Conservation (phyloP, 2,888 invertebrate genomes). For the Coenonympha glycerion region DNA sequence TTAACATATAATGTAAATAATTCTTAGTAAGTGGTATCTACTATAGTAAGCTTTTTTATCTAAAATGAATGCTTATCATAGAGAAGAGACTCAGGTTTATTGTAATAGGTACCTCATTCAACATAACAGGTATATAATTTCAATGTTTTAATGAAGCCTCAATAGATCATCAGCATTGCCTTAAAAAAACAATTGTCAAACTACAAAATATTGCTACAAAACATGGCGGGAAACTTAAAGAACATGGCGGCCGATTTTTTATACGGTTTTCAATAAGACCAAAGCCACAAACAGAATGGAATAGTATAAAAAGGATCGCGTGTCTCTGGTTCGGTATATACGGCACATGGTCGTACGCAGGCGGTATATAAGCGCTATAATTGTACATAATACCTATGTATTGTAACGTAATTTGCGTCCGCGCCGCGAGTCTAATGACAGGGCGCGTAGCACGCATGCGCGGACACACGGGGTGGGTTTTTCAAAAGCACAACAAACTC, state of each 20-base stretch:
- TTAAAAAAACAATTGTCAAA: too few relatives aligned
- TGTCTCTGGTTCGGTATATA: slow-evolving; percentile 35
- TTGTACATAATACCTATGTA: slow-evolving; percentile 68
- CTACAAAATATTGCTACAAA: too few relatives aligned
- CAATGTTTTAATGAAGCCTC: too few relatives aligned
- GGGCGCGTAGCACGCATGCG: slow-evolving; percentile 68
- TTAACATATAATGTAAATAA: too few relatives aligned
- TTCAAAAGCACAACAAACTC: too few relatives aligned
- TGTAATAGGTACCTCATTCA: too few relatives aligned
- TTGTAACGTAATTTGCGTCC: slow-evolving; percentile 69
- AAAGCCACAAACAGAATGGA: slow-evolving; percentile 26
- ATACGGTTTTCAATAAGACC: slow-evolving; percentile 7
- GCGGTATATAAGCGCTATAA: slow-evolving; percentile 49
- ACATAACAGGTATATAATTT: too few relatives aligned
- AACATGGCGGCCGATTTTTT: slow-evolving; percentile 15
- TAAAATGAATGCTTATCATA: too few relatives aligned
- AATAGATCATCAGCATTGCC: too few relatives aligned
- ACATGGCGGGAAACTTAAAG: slow-evolving; percentile 16
- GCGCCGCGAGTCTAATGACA: slow-evolving; percentile 57
- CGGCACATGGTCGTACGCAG: slow-evolving; percentile 33
- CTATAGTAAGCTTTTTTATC: too few relatives aligned
- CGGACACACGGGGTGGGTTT: slow-evolving; percentile 36
- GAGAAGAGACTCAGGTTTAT: too few relatives aligned
- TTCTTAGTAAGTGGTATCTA: too few relatives aligned
- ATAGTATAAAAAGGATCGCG: slow-evolving; percentile 42